A percentile compares a stretch with the other conserved stretches of the same genome.
These are phyloP conservation scores for Bicyclus anynana DNA, from an alignment of 1,140 invertebrate species.

Conservation along the genomic window DNA sequence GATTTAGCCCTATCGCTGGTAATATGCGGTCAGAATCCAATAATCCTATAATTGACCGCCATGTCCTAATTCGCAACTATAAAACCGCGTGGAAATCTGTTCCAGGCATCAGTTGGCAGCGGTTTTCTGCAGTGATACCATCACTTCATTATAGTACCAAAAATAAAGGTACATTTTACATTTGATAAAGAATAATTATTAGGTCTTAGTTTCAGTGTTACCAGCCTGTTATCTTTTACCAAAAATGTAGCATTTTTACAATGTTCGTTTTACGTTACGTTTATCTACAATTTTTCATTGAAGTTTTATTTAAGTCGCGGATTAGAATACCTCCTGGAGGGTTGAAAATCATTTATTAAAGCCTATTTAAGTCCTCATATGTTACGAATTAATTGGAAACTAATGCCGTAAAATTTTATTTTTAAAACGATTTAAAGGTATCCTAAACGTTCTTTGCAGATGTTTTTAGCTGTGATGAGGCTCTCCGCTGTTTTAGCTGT, in stretches of 20 bases:
- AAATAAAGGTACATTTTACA: constrained; percentile 29
- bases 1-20: constrained; percentile 37
- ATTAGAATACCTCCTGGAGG: too few relatives aligned
- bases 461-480: constrained; percentile 46
- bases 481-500: constrained; percentile 43
- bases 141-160: constrained; percentile 1
- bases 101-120: constrained; percentile 53
- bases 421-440: too few relatives aligned
- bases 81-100: constrained; percentile 48
- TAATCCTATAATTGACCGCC: constrained; percentile 67
- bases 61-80: constrained; percentile 48
- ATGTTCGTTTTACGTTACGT: too few relatives aligned
- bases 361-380: too few relatives aligned
- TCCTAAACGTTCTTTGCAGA: constrained; percentile 50
- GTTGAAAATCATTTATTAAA: too few relatives aligned
- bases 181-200: too few relatives aligned
- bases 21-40: constrained; percentile 64
- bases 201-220: constrained; percentile 12
- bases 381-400: too few relatives aligned
- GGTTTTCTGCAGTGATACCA: constrained; percentile 43
- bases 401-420: too few relatives aligned
- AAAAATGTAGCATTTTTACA: too few relatives aligned
- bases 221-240: background rate
- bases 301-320: too few relatives aligned
- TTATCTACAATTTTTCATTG: too few relatives aligned